Evolutionary conservation across 2,797 vertebrate species (phyloP).

Genomic region (Cirrhinus molitorella): DNA sequence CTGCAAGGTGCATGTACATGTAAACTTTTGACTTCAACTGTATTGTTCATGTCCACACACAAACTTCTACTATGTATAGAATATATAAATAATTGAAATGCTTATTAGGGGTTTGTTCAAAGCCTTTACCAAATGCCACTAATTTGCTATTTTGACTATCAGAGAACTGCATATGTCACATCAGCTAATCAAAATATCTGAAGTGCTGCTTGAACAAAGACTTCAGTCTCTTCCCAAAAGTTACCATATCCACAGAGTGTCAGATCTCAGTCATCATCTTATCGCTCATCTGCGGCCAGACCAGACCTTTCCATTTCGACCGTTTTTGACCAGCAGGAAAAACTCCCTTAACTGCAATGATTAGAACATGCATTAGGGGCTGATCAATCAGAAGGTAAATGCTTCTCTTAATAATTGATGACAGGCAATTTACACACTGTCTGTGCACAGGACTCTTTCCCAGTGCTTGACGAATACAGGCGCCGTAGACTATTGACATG

Average conservation of each 20-base stretch:
- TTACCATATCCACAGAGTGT: constrained; percentile 7
- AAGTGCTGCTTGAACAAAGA: background rate
- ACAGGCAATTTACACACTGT: constrained; percentile 60
- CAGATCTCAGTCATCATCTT: constrained; percentile 30
- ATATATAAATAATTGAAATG: background rate
- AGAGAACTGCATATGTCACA: background rate
- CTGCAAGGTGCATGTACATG: too few relatives aligned
- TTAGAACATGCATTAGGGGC: constrained; percentile 64
- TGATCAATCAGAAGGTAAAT: constrained; percentile 64
- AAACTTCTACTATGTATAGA: background rate
- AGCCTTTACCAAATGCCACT: background rate
- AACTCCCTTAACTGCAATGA: constrained; percentile 57
- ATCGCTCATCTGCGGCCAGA: constrained; percentile 23
- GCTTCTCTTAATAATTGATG: constrained; percentile 66
- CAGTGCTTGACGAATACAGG: constrained; percentile 44
- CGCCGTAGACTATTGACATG: constrained; percentile 51
- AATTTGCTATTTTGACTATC: background rate
- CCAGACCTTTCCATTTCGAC: constrained; percentile 27
- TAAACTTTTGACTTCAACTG: too few relatives aligned
- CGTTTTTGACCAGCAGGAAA: constrained; percentile 58
- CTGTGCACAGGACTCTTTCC: constrained; percentile 35
- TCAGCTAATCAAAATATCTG: constrained; percentile 20
- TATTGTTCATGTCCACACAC: too few relatives aligned
- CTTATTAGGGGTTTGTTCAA: background rate
- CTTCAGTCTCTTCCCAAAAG: background rate